A percentile compares a stretch with the other conserved stretches of the same genome.
Evolutionary conservation across 2,797 vertebrate species (phyloP).

Genomic region (Yasuhikotakia modesta): DNA sequence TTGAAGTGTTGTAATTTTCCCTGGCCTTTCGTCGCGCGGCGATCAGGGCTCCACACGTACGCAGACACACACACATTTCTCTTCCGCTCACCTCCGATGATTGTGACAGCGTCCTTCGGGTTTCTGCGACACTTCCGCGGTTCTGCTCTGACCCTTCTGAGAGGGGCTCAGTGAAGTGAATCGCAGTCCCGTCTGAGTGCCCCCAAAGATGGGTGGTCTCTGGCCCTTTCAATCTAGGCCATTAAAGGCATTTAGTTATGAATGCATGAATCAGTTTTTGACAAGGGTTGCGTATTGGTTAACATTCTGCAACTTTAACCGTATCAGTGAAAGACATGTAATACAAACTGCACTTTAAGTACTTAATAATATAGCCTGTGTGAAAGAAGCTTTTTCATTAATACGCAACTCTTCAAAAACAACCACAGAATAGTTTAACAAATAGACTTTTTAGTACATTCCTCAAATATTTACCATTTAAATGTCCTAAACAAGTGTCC

Average conservation of each 20-base stretch:
- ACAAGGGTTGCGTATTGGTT: neutral
- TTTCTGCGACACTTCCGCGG: conserved; percentile 47
- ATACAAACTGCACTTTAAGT: neutral
- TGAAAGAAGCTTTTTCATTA: neutral
- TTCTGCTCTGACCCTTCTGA: conserved; percentile 49
- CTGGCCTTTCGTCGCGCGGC: conserved; percentile 78
- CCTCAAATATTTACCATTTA: neutral
- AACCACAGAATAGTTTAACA: neutral
- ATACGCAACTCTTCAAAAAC: too few species aligned
- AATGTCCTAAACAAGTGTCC: neutral
- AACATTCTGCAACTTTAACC: neutral
- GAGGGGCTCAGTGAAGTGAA: conserved; percentile 52
- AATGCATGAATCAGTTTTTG: conserved; percentile 28
- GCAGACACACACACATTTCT: conserved; percentile 39
- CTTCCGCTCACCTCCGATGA: conserved; percentile 46
- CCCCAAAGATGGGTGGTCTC: conserved; percentile 32
- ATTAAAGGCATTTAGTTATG: conserved; percentile 18
- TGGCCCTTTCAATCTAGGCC: conserved; percentile 28
- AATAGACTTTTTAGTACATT: neutral
- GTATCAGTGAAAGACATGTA: neutral
- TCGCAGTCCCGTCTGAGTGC: conserved; percentile 45
- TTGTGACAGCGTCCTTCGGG: conserved; percentile 51
- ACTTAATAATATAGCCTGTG: neutral
- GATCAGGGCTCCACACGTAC: conserved; percentile 62
- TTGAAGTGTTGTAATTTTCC: conserved; percentile 78